Conservation (phyloP, 2,113 vertebrate species). For the Chloebia gouldiae region DNA sequence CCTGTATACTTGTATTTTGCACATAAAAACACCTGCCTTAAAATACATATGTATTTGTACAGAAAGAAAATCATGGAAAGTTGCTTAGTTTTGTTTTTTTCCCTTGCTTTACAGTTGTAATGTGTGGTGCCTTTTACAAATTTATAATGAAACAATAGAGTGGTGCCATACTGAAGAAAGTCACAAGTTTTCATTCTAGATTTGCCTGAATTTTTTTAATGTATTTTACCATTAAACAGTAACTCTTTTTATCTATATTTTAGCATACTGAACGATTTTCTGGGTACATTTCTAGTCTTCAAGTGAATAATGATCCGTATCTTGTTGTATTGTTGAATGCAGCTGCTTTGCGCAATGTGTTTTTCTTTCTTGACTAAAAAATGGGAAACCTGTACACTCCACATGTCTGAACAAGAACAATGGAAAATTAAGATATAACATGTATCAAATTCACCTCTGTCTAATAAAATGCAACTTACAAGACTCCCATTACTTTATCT, state of each 20-base stretch:
- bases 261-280: conserved; percentile 50
- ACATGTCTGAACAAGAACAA: conserved; percentile 21
- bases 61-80: conserved; percentile 54
- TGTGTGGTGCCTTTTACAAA: conserved; percentile 90
- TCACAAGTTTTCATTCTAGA: conserved; percentile 62
- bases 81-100: conserved; percentile 66
- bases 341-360: conserved; percentile 46
- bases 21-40: conserved; percentile 79
- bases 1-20: conserved; percentile 73
- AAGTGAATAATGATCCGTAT: conserved; percentile 37
- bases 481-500: not conserved
- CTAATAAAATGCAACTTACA: conserved; percentile 60
- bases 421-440: conserved; percentile 15
- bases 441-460: conserved; percentile 48
- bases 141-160: conserved; percentile 62
- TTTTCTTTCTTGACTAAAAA: conserved; percentile 48
- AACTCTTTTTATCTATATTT: conserved; percentile 65
- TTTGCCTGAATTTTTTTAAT: conserved; percentile 57
- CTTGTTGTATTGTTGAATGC: conserved; percentile 52
- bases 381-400: conserved; percentile 23
- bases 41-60: conserved; percentile 70
- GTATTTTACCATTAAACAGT: conserved; percentile 70
- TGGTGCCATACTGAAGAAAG: conserved; percentile 63
- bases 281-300: conserved; percentile 45
- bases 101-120: conserved; percentile 78